A percentile compares a stretch with the other conserved stretches of the same genome.
These are phyloP conservation scores for Drosophila cardini DNA, from an alignment of 1,140 invertebrate species.

Conservation along the genomic window DNA sequence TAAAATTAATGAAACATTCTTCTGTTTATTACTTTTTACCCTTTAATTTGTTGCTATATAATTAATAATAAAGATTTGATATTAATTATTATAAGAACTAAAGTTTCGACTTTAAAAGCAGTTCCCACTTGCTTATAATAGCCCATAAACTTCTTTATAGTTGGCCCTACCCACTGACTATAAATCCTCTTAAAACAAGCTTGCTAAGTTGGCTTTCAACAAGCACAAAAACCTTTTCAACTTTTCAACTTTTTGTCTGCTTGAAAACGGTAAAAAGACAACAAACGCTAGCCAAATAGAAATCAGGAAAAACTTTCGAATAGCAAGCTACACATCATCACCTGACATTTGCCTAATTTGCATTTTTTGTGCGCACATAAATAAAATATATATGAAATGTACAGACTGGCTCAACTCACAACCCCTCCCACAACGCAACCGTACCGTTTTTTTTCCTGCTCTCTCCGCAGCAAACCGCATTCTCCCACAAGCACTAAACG, in stretches of 20 bases:
- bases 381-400: slow-evolving; percentile 55
- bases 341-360: slow-evolving; percentile 69
- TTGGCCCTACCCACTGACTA: not conserved
- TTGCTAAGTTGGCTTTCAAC: not conserved
- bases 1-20: no score
- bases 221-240: slow-evolving; percentile 9
- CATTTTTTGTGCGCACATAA: slow-evolving; percentile 58
- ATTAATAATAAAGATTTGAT: not conserved
- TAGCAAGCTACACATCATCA: slow-evolving; percentile 60
- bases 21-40: no score
- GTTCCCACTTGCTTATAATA: not conserved
- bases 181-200: slow-evolving; percentile 4
- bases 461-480: slow-evolving; percentile 2
- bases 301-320: slow-evolving; percentile 40
- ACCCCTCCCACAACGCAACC: slow-evolving; percentile 7
- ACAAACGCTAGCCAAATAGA: slow-evolving; percentile 26
- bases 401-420: not conserved
- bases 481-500: slow-evolving; percentile 32
- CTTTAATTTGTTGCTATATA: not conserved
- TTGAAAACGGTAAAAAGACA: slow-evolving; percentile 12
- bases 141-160: not conserved
- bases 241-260: slow-evolving; percentile 13
- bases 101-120: not conserved
- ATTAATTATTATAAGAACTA: not conserved
- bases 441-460: no score